These are phyloP conservation scores for Tachystola acroxantha DNA, from an alignment of 2,888 invertebrate species.

Conservation along the genomic window DNA sequence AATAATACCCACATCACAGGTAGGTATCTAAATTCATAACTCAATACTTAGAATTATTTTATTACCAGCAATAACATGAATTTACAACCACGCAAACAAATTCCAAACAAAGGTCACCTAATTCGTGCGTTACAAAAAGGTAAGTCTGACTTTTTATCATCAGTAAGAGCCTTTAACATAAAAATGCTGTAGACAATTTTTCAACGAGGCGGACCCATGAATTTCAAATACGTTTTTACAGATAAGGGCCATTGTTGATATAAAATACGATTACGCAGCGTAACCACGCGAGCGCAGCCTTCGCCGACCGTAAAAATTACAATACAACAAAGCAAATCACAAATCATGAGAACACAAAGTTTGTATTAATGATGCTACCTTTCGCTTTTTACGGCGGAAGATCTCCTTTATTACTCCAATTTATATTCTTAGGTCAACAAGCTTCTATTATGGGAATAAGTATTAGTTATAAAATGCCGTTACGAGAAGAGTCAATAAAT, in stretches of 20 bases:
- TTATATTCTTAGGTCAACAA: background rate
- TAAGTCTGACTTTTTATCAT: slow-evolving; percentile 47
- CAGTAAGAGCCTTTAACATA: slow-evolving; percentile 54
- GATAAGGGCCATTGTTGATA: slow-evolving; percentile 70
- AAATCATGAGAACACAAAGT: slow-evolving; percentile 66
- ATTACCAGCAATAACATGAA: slow-evolving; percentile 25
- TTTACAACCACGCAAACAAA: slow-evolving; percentile 34
- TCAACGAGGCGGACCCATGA: slow-evolving; percentile 61
- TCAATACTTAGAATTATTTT: no score
- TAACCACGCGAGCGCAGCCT: slow-evolving; percentile 61
- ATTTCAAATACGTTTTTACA: slow-evolving; percentile 69
- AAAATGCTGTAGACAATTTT: slow-evolving; percentile 63
- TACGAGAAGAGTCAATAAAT: background rate
- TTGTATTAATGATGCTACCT: slow-evolving; percentile 56
- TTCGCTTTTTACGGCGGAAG: slow-evolving; percentile 47
- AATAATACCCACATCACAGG: no score
- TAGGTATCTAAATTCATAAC: no score
- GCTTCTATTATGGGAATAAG: no score
- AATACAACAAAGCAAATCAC: slow-evolving; percentile 63
- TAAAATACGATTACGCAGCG: slow-evolving; percentile 70
- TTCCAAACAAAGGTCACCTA: slow-evolving; percentile 30
- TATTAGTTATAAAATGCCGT: background rate
- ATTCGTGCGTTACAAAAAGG: slow-evolving; percentile 35
- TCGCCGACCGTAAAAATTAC: slow-evolving; percentile 65
- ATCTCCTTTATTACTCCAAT: slow-evolving; percentile 35